These are phyloP conservation scores for Rana temporaria DNA, from an alignment of 2,113 vertebrate species.

Conservation along the genomic window DNA sequence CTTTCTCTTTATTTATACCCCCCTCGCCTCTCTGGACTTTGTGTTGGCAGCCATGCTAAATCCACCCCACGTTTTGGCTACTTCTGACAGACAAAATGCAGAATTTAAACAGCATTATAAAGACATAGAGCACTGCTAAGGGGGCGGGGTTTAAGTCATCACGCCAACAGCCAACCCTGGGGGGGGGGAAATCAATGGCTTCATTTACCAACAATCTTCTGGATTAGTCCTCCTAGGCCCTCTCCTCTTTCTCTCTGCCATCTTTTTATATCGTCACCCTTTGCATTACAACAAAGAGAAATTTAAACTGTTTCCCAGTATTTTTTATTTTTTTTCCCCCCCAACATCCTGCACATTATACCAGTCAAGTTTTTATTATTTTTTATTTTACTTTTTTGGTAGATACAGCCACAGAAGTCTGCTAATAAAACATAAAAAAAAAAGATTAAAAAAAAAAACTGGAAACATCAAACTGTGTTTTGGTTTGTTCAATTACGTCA, in stretches of 20 bases:
- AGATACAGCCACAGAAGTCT: conserved; percentile 48
- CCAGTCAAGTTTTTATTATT: conserved; percentile 45
- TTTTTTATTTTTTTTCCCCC: conserved; percentile 13
- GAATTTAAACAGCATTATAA: not conserved
- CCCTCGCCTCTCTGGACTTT: too few relatives aligned
- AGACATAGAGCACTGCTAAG: not conserved
- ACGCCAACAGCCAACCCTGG: not conserved
- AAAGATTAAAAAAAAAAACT: conserved; percentile 36
- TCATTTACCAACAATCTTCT: not conserved
- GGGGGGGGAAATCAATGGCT: not conserved
- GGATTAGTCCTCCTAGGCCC: not conserved
- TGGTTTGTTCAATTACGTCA: not conserved
- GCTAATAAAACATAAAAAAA: conserved; percentile 53
- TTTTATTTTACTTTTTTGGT: conserved; percentile 48
- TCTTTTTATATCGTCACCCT: conserved; percentile 2
- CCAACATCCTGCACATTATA: not conserved
- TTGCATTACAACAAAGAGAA: not conserved
- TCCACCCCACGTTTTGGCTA: too few relatives aligned
- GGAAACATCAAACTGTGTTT: not conserved
- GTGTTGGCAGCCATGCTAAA: too few relatives aligned
- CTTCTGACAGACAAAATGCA: not conserved
- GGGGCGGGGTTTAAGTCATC: too few relatives aligned
- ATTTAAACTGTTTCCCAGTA: too few relatives aligned
- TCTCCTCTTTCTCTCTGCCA: not conserved
- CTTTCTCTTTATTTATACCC: not conserved